A percentile compares a stretch with the other conserved stretches of the same genome.
Conservation (phyloP, 92 coral and sea anemone genomes). For the Zoanthus gigantus region DNA sequence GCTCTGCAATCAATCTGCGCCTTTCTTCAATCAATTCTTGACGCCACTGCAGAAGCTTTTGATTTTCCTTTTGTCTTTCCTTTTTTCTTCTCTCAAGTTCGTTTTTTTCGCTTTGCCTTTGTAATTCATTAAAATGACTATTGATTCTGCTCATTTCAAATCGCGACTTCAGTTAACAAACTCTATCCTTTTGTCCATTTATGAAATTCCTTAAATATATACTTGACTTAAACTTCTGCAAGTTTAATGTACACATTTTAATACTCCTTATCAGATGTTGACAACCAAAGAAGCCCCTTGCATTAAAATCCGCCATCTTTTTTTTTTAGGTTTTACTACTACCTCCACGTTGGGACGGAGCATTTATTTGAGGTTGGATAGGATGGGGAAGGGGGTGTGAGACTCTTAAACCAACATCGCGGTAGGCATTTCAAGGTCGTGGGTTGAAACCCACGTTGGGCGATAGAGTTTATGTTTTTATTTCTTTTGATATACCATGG, state of each 20-base stretch:
- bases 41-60: conserved; percentile 73
- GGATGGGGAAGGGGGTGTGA: too few species aligned
- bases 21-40: conserved; percentile 75
- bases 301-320: neutral
- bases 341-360: too few species aligned
- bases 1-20: conserved; percentile 61
- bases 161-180: neutral
- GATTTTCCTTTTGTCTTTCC: conserved; percentile 63
- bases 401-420: too few species aligned
- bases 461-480: too few species aligned
- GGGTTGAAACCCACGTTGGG: too few species aligned
- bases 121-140: neutral
- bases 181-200: neutral
- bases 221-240: neutral
- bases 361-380: too few species aligned
- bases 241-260: neutral
- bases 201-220: neutral
- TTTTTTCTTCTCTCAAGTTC: conserved; percentile 53
- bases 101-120: conserved; percentile 30
- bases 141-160: conserved; percentile 1
- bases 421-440: too few species aligned
- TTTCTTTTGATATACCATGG: too few species aligned
- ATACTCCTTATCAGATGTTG: too few species aligned
- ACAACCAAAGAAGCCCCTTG: too few species aligned
- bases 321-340: neutral